Evolutionary conservation across 2,888 invertebrate species (phyloP).

Genomic region (Leptinotarsa tumamoca): DNA sequence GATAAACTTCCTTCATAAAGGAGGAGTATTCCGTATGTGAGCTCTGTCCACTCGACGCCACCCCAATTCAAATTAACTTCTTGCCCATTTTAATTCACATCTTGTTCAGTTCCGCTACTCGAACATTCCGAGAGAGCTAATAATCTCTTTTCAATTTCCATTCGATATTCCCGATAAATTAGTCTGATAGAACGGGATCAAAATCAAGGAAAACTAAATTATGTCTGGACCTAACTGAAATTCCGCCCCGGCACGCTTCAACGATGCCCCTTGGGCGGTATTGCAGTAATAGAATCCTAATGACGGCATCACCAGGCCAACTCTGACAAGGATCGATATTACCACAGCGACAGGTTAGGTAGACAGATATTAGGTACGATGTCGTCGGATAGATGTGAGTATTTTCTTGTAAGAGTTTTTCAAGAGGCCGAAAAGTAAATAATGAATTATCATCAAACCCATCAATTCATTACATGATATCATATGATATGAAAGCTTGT

Average conservation of each 20-base stretch:
- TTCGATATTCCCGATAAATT: slow-evolving; percentile 24
- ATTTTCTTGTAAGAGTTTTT: neutral
- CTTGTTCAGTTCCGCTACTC: slow-evolving; percentile 8
- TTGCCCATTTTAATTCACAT: slow-evolving; percentile 15
- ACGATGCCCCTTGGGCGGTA: slow-evolving; percentile 21
- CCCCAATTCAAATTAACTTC: slow-evolving; percentile 16
- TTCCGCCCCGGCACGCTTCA: slow-evolving; percentile 18
- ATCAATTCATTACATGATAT: too few species aligned
- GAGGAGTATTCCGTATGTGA: neutral
- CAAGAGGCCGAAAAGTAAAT: too few species aligned
- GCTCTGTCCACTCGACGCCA: neutral
- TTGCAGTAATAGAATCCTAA: slow-evolving; percentile 27
- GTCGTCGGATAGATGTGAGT: neutral
- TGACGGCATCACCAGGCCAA: slow-evolving; percentile 21
- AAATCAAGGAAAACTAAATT: slow-evolving; percentile 27
- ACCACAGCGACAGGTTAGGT: slow-evolving; percentile 5
- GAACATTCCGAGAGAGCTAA: slow-evolving; percentile 18
- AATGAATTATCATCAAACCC: too few species aligned
- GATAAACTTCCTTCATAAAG: too few species aligned
- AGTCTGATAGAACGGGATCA: slow-evolving; percentile 24
- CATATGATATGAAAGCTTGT: too few species aligned
- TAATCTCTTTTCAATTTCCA: slow-evolving; percentile 31
- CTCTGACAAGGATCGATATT: slow-evolving; percentile 15
- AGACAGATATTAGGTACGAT: neutral
- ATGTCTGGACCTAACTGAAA: slow-evolving; percentile 24